Conservation (phyloP, 2,113 vertebrate species). For the Stomatorhinus ivindoensis region DNA sequence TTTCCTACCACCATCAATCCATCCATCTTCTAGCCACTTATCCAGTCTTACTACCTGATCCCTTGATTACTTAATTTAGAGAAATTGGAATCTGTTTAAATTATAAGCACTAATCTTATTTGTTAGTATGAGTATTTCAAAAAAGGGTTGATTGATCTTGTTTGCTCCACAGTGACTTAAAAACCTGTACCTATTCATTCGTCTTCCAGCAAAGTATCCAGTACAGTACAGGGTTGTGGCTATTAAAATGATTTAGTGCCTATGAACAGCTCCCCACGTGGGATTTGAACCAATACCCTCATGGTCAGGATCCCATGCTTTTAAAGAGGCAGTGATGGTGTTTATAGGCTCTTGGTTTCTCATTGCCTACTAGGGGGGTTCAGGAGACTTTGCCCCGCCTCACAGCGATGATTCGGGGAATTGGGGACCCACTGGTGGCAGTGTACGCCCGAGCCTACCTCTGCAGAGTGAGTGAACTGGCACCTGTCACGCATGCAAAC, state of each 20-base stretch:
- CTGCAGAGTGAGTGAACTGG: constrained; percentile 73
- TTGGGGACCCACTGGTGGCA: constrained; percentile 89
- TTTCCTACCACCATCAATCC: background rate
- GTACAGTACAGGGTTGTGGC: background rate
- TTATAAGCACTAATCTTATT: background rate
- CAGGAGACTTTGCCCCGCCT: constrained; percentile 83
- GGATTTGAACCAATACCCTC: background rate
- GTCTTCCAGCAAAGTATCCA: background rate
- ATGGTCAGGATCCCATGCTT: background rate
- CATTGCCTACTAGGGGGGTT: constrained; percentile 68
- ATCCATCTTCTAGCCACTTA: background rate
- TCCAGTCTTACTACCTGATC: background rate
- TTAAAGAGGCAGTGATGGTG: background rate
- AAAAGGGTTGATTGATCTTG: background rate
- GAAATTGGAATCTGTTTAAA: background rate
- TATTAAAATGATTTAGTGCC: background rate
- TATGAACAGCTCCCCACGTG: background rate
- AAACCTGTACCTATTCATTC: background rate
- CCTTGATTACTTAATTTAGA: background rate
- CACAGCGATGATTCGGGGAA: constrained; percentile 85
- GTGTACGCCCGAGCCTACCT: constrained; percentile 93
- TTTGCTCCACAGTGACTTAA: background rate
- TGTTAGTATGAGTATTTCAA: background rate
- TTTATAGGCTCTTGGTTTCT: background rate
- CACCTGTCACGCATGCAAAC: background rate